Evolutionary conservation across 1,140 invertebrate genomes (phyloP).

Genomic region (Macrosteles quadrilineatus): DNA sequence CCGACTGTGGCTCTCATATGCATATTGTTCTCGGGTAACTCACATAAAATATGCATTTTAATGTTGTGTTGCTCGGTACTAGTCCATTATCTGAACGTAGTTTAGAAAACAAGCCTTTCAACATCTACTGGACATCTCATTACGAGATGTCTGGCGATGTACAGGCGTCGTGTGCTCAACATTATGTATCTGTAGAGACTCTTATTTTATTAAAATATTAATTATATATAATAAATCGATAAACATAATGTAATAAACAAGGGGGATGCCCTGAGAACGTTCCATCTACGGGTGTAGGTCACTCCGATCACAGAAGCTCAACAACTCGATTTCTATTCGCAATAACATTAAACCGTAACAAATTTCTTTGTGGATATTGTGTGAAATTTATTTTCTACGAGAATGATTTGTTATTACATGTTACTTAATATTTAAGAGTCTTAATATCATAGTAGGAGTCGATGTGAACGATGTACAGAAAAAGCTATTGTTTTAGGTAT

Average conservation of each 20-base stretch:
- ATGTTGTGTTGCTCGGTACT: slow-evolving; percentile 24
- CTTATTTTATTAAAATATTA: slow-evolving; percentile 29
- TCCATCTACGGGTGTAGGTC: too few relatives aligned
- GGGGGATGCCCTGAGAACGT: slow-evolving; percentile 1
- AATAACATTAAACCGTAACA: slow-evolving; percentile 14
- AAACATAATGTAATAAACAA: slow-evolving; percentile 25
- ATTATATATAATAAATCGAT: slow-evolving; percentile 23
- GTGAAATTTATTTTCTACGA: slow-evolving; percentile 24
- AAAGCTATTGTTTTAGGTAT: slow-evolving; percentile 16
- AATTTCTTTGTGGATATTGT: slow-evolving; percentile 12
- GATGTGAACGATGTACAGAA: slow-evolving; percentile 13
- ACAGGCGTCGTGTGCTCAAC: slow-evolving; percentile 24
- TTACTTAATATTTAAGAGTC: slow-evolving; percentile 21
- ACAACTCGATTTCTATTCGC: slow-evolving; percentile 20
- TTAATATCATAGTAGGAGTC: slow-evolving; percentile 11
- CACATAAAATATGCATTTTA: slow-evolving; percentile 27
- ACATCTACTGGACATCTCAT: neutral
- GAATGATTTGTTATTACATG: slow-evolving; percentile 23
- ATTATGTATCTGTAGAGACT: slow-evolving; percentile 30
- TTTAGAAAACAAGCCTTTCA: slow-evolving; percentile 13
- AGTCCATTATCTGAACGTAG: slow-evolving; percentile 22
- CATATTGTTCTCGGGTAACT: slow-evolving; percentile 23
- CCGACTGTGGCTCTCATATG: too few relatives aligned
- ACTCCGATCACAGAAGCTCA: slow-evolving; percentile 16
- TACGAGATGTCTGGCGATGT: neutral